Conservation (phyloP, 1,140 invertebrate species). For the Tyrophagus putrescentiae region DNA sequence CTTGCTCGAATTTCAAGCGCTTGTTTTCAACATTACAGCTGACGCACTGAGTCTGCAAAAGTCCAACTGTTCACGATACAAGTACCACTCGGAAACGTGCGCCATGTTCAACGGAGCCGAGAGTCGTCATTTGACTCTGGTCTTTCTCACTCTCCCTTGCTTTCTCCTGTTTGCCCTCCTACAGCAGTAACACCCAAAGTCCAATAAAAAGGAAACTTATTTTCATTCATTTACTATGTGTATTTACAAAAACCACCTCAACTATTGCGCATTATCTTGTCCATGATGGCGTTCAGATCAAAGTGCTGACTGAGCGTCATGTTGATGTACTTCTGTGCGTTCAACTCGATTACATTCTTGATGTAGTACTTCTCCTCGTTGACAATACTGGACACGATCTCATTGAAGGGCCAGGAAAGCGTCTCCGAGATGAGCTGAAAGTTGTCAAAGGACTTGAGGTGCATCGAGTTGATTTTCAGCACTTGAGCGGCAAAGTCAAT, state of each 20-base stretch:
- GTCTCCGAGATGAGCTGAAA: background rate
- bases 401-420: conserved; percentile 11
- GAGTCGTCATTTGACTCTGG: too few species aligned
- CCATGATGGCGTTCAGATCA: background rate
- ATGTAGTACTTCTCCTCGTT: conserved; percentile 1
- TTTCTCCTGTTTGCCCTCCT: background rate
- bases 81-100: conserved; percentile 1
- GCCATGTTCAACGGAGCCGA: background rate
- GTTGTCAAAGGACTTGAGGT: conserved; percentile 1
- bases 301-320: background rate
- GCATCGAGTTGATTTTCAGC: background rate
- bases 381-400: conserved; percentile 6
- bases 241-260: background rate
- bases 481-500: background rate
- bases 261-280: background rate
- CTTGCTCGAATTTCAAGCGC: conserved; percentile 8
- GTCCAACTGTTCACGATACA: conserved; percentile 7
- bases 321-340: conserved; percentile 4
- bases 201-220: background rate
- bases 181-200: background rate
- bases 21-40: background rate
- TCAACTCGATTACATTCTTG: background rate
- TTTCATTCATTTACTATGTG: background rate
- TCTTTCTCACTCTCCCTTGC: background rate
- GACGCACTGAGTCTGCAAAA: background rate